phyloP scores from a whole-genome alignment of 2,888 invertebrate genomes.

The Hyposoter didymator region DNA sequence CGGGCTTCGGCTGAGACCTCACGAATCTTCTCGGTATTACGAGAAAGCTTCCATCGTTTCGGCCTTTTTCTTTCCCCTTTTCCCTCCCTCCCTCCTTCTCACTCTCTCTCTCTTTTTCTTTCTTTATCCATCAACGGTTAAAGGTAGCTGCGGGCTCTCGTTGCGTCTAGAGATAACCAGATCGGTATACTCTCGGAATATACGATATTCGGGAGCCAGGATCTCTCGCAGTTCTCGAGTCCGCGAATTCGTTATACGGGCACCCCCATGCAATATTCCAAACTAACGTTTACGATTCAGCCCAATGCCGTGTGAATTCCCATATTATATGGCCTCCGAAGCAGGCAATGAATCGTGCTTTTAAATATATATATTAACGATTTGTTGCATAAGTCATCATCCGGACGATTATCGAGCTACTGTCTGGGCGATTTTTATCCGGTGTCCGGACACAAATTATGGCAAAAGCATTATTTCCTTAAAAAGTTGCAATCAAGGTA shows the following conservation, averaged over 20 bases:
- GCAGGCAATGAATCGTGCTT: slow-evolving; percentile 32
- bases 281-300: slow-evolving; percentile 74
- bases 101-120: slow-evolving; percentile 32
- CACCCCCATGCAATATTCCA: slow-evolving; percentile 79
- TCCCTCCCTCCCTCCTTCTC: slow-evolving; percentile 42
- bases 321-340: slow-evolving; percentile 31
- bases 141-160: slow-evolving; percentile 79
- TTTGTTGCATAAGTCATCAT: slow-evolving; percentile 3
- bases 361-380: not conserved
- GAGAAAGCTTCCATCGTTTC: slow-evolving; percentile 38
- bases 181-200: slow-evolving; percentile 74
- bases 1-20: slow-evolving; percentile 9
- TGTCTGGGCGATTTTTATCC: not conserved
- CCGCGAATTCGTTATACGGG: slow-evolving; percentile 78
- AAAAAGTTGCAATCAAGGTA: not conserved
- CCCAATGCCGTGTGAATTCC: slow-evolving; percentile 23
- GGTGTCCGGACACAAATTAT: not conserved
- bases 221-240: slow-evolving; percentile 59
- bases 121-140: slow-evolving; percentile 22
- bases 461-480: not conserved
- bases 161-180: slow-evolving; percentile 78
- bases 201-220: slow-evolving; percentile 76
- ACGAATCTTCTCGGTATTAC: slow-evolving; percentile 45
- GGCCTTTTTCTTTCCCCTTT: not conserved
- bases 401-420: not conserved